Conservation (phyloP, 2,113 vertebrate genomes). For the Saguinus imperator region DNA sequence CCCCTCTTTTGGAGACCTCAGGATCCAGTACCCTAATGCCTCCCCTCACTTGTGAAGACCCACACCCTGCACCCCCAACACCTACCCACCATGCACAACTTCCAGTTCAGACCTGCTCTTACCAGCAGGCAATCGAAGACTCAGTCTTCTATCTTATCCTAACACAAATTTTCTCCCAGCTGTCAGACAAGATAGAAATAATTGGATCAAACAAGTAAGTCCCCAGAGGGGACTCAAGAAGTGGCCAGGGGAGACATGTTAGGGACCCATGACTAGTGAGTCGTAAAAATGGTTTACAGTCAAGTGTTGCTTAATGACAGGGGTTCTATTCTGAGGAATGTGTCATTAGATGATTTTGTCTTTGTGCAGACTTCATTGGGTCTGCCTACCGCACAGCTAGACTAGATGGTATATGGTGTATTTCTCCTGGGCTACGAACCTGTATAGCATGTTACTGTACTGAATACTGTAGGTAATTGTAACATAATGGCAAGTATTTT, state of each 20-base stretch:
- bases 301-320: neutral
- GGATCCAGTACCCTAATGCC: neutral
- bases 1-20: neutral
- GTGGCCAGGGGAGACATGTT: neutral
- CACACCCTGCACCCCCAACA: too few species aligned
- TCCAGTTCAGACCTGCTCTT: neutral
- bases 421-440: too few species aligned
- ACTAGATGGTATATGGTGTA: neutral
- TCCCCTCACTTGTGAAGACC: neutral
- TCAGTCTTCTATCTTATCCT: neutral
- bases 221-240: neutral
- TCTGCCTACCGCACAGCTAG: neutral
- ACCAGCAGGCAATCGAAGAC: neutral
- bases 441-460: neutral
- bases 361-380: neutral
- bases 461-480: neutral
- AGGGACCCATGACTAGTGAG: neutral
- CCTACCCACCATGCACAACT: neutral
- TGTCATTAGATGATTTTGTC: neutral
- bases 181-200: neutral
- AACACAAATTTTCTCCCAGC: neutral
- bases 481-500: too few species aligned
- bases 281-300: neutral
- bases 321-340: neutral
- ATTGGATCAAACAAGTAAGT: neutral